Percentiles rank a stretch among this genome's conserved stretches.
phyloP scores from a whole-genome alignment of 2,797 vertebrate genomes.

The Sebastes diaconus region DNA sequence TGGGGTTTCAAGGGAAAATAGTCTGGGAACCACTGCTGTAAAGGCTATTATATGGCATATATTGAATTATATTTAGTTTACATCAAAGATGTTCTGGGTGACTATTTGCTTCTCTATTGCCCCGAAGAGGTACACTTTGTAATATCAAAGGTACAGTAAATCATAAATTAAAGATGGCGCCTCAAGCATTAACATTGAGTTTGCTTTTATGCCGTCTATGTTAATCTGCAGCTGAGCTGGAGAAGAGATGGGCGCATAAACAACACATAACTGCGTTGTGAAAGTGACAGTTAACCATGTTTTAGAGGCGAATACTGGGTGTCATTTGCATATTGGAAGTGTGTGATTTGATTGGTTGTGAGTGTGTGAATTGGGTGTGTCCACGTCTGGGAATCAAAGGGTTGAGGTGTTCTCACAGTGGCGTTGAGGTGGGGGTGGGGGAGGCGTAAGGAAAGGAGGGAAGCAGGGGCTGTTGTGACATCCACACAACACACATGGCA shows the following conservation, averaged over 20 bases:
- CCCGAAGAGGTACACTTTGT: not conserved
- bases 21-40: no score
- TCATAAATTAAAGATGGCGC: not conserved
- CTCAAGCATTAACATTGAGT: not conserved
- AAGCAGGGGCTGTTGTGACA: conserved; percentile 65
- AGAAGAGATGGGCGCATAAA: not conserved
- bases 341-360: conserved; percentile 58
- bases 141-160: not conserved
- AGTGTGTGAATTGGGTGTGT: conserved; percentile 59
- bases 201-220: conserved; percentile 3
- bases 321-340: conserved; percentile 41
- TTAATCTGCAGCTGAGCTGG: not conserved
- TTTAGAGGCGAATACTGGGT: not conserved
- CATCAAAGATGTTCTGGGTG: not conserved
- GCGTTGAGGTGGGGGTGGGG: not conserved
- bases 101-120: not conserved
- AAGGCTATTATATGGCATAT: not conserved
- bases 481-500: conserved; percentile 58
- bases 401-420: conserved; percentile 84
- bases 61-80: not conserved
- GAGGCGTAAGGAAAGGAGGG: conserved; percentile 11
- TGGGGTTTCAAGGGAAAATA: no score
- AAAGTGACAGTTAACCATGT: conserved; percentile 52
- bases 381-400: conserved; percentile 82
- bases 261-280: not conserved